Evolutionary conservation across 2,113 vertebrate species (phyloP), one percentile per base, ranked within the genome.

Genomic region (Electrona antarctica): DNA sequence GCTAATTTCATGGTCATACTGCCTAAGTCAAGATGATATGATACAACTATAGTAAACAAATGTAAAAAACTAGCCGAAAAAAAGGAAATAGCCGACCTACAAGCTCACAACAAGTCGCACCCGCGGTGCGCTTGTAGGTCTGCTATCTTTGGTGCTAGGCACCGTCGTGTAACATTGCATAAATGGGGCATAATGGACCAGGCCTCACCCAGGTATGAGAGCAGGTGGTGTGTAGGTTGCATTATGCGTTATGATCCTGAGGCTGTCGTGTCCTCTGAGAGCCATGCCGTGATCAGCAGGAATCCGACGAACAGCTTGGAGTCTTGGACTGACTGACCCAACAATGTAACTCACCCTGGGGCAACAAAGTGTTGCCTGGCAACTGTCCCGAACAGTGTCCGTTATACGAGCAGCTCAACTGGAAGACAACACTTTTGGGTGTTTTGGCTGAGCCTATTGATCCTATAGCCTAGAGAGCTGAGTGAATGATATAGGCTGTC

Each of bases 151-250:
- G 33, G 33, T 41, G 33, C 21, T 21, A 21, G 21, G 21, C 21
- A 21, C 21, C 21, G 21, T 21, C 21, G 21, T 21, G 21, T 21
- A 21, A 21, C 21, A 21, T 21, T 21, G 21, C 21, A 21, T 21
- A 21, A 41, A 41, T 41, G 33, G 5, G 33, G 33, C 33, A 41
- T 3, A 21, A 21, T 2, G 21, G 21, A 21, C 21, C 2, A 41
- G 33, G 86, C 76, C 87, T 91, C 82, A 87, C 86, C 91, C 82
- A 0, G 91, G 91, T 89, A 92, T 87, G 71, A 94, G 78, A 28
- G 90, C 73, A 0, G 90, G 89, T 47, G 89, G 79, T 74, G 89
- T 49, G 45, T 89, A 90, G 60, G 78, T 58, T 9, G 78, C 81
- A 10, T 69, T 91, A 76, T 78, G 77, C 14, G 79, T 83, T 1